phyloP scores from a whole-genome alignment of 1,140 invertebrate species.

The Cardiocondyla obscurior region DNA sequence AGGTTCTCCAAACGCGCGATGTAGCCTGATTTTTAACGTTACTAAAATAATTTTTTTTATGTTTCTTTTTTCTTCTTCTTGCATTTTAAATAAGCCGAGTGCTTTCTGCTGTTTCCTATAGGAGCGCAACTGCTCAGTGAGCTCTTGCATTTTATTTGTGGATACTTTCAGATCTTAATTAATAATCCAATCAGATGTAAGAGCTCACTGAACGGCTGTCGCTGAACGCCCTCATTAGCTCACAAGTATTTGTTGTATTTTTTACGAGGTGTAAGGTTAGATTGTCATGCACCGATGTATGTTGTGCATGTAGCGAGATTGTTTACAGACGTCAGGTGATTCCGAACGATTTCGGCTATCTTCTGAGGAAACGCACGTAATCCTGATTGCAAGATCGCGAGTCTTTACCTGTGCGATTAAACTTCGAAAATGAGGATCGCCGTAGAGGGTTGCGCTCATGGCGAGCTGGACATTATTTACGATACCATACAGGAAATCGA shows the following conservation, averaged over 20 bases:
- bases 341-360: neutral
- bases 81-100: too few relatives aligned
- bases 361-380: neutral
- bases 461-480: conserved; percentile 98
- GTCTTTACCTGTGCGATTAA: neutral
- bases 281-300: neutral
- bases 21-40: neutral
- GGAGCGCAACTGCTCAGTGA: too few relatives aligned
- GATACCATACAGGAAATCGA: conserved; percentile 90
- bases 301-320: neutral
- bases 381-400: neutral
- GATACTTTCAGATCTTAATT: too few relatives aligned
- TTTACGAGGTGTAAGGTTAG: neutral
- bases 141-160: too few relatives aligned
- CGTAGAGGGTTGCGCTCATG: conserved; percentile 98
- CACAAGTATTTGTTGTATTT: neutral
- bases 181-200: too few relatives aligned
- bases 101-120: too few relatives aligned
- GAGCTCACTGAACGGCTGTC: too few relatives aligned
- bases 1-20: neutral
- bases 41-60: neutral
- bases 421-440: conserved; percentile 93
- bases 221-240: too few relatives aligned
- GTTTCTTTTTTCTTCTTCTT: too few relatives aligned
- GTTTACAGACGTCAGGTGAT: conserved; percentile 6